Evolutionary conservation across 2,113 vertebrate genomes (phyloP).

Genomic region (Nothobranchius furzeri): DNA sequence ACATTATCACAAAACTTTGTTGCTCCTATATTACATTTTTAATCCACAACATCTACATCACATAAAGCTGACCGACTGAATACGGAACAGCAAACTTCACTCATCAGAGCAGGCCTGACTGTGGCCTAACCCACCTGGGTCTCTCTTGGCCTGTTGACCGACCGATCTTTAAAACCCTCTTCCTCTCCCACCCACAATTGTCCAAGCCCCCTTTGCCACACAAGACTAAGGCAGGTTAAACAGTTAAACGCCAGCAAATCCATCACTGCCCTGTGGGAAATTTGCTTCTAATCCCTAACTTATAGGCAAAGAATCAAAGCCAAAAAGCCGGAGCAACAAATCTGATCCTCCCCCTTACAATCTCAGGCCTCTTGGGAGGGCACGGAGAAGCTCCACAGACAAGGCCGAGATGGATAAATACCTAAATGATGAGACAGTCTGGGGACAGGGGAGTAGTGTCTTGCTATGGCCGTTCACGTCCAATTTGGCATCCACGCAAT

Average conservation of each 20-base stretch:
- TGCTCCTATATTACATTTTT: too few species aligned
- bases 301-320: constrained; percentile 99
- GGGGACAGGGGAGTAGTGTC: constrained; percentile 93
- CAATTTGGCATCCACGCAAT: constrained; percentile 97
- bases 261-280: constrained; percentile 99
- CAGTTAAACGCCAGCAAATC: constrained; percentile 99
- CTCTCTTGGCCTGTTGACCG: constrained; percentile 92
- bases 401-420: constrained; percentile 99
- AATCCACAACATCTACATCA: too few species aligned
- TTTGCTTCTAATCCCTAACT: constrained; percentile 99
- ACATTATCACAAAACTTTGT: too few species aligned
- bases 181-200: constrained; percentile 80
- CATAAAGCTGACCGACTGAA: too few species aligned
- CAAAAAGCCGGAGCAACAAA: constrained; percentile 98
- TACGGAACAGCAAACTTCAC: constrained; percentile 24
- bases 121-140: constrained; percentile 85
- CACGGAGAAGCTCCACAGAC: constrained; percentile 90
- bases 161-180: constrained; percentile 85
- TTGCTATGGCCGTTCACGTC: constrained; percentile 97
- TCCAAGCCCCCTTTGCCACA: constrained; percentile 60
- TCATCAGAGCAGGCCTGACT: constrained; percentile 83
- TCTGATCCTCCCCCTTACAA: constrained; percentile 97
- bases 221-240: constrained; percentile 97
- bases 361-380: constrained; percentile 93
- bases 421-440: constrained; percentile 99